Conservation (phyloP, 1,140 invertebrate genomes). For the Brachionus rotundiformis region DNA sequence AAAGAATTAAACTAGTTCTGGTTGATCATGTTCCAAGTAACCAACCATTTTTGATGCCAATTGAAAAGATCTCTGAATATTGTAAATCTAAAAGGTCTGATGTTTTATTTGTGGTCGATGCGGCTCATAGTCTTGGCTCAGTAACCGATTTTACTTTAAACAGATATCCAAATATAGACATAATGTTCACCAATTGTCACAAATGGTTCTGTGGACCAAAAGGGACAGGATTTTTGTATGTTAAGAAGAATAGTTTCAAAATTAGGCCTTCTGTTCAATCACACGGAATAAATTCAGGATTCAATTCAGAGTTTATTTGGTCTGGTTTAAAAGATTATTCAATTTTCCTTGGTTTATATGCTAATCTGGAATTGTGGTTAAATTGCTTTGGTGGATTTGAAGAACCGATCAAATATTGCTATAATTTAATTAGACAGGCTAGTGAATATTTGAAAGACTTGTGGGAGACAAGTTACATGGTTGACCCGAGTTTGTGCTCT, state of each 20-base stretch:
- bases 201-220: constrained; percentile 63
- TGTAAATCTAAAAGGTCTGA: constrained; percentile 54
- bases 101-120: constrained; percentile 60
- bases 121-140: constrained; percentile 61
- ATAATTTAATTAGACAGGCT: constrained; percentile 55
- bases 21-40: constrained; percentile 64
- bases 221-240: constrained; percentile 61
- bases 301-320: constrained; percentile 63
- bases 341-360: constrained; percentile 58
- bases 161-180: constrained; percentile 55
- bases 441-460: constrained; percentile 54
- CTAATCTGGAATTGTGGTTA: constrained; percentile 60
- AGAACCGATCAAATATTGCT: constrained; percentile 56
- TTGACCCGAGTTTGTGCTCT: constrained; percentile 50
- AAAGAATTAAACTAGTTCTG: constrained; percentile 58
- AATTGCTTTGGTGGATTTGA: constrained; percentile 54
- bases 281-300: constrained; percentile 62
- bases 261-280: constrained; percentile 59
- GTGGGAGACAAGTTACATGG: constrained; percentile 57
- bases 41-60: constrained; percentile 59
- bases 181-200: constrained; percentile 61
- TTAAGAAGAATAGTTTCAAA: constrained; percentile 55
- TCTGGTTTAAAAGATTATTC: constrained; percentile 62
- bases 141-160: not conserved
- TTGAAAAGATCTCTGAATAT: constrained; percentile 54